These are phyloP conservation scores for Orgyia antiqua DNA, from an alignment of 2,888 invertebrate species.

Conservation along the genomic window DNA sequence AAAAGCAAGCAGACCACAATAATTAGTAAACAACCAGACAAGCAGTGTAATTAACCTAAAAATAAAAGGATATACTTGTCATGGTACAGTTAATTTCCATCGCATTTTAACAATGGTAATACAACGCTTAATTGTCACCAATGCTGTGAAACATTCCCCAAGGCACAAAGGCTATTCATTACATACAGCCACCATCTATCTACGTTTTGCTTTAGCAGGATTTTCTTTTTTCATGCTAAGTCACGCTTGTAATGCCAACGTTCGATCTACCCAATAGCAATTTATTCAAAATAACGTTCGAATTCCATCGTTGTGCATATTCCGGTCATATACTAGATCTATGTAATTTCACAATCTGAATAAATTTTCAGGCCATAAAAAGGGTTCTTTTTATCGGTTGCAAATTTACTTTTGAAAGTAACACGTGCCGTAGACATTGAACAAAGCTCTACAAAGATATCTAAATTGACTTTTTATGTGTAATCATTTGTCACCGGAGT, in stretches of 20 bases:
- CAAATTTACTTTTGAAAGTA: constrained; percentile 5
- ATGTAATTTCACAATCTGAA: constrained; percentile 11
- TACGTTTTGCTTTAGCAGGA: background rate
- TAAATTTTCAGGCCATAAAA: constrained; percentile 16
- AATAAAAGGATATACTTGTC: too few species aligned
- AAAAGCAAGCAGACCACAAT: too few species aligned
- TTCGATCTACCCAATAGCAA: constrained; percentile 1
- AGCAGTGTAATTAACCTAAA: too few species aligned
- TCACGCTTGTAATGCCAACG: background rate
- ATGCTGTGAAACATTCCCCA: too few species aligned
- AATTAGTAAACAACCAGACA: too few species aligned
- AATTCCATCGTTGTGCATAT: constrained; percentile 1
- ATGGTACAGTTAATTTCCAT: too few species aligned
- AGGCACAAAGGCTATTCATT: too few species aligned
- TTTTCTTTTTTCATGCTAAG: constrained; percentile 2
- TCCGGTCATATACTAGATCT: constrained; percentile 6
- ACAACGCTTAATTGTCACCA: too few species aligned
- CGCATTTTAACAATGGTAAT: too few species aligned
- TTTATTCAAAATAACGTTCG: constrained; percentile 4
- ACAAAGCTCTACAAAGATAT: constrained; percentile 12
- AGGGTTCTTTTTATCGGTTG: constrained; percentile 13
- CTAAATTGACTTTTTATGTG: constrained; percentile 12
- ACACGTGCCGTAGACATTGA: constrained; percentile 18
- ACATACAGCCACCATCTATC: constrained; percentile 3
- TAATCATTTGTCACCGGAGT: background rate